Conservation (phyloP, 2,113 vertebrate genomes). For the Bubo scandiacus region DNA sequence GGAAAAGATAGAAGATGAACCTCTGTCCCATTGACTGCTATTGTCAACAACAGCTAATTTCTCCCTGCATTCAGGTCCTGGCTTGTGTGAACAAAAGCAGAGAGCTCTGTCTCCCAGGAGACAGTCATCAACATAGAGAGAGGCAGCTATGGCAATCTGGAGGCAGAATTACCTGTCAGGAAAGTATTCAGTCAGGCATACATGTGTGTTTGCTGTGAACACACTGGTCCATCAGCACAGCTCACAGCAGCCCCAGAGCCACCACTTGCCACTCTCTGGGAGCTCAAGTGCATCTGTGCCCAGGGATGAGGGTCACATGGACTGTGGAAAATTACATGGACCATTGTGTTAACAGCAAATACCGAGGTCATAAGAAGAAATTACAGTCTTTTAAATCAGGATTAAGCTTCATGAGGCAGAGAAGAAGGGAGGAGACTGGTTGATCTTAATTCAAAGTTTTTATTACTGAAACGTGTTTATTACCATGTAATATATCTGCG, state of each 20-base stretch:
- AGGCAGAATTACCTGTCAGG: neutral
- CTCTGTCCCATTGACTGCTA: neutral
- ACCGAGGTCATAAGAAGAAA: accelerated
- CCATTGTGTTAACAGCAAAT: neutral
- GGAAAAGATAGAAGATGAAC: neutral
- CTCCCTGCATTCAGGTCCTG: neutral
- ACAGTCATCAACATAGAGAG: neutral
- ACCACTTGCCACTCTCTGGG: accelerated
- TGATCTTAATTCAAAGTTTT: neutral
- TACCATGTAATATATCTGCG: neutral
- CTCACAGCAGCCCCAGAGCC: neutral
- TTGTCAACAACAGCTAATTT: neutral
- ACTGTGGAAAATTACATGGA: neutral
- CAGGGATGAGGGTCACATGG: neutral
- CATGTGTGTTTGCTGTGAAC: neutral
- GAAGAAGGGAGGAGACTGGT: neutral
- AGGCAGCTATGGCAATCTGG: neutral
- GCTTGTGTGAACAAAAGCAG: neutral
- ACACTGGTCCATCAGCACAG: neutral
- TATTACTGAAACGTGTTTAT: neutral
- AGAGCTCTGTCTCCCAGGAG: neutral
- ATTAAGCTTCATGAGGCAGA: neutral
- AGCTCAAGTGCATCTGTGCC: neutral
- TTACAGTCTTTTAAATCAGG: neutral
- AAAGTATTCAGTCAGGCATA: neutral